These are phyloP conservation scores for Formica selysi DNA, from an alignment of 1,140 invertebrate species.

Conservation along the genomic window DNA sequence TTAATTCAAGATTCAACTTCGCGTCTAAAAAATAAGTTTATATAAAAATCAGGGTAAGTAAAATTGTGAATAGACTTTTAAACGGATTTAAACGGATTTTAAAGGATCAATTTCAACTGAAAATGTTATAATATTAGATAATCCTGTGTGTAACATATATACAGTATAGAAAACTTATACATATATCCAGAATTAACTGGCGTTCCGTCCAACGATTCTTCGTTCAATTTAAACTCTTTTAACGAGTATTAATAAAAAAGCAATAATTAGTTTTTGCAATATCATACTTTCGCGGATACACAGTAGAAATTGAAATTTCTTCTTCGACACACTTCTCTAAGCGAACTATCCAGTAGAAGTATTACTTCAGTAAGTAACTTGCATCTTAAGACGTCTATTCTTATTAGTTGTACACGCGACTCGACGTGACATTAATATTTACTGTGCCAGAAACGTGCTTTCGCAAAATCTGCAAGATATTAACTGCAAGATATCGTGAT, in stretches of 20 bases:
- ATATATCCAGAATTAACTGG: background rate
- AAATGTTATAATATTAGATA: background rate
- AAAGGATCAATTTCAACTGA: background rate
- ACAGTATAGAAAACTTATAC: background rate
- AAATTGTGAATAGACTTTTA: background rate
- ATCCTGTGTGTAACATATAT: background rate
- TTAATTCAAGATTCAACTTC: background rate
- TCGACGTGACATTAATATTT: conserved; percentile 4
- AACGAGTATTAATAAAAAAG: background rate
- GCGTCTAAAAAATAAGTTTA: background rate
- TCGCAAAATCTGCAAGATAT: background rate
- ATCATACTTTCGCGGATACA: background rate
- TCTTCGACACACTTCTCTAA: background rate
- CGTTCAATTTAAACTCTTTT: background rate
- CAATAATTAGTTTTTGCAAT: background rate
- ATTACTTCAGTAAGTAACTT: background rate
- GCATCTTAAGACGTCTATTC: background rate
- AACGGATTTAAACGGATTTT: background rate
- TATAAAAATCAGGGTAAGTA: background rate
- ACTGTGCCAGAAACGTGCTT: too few species aligned
- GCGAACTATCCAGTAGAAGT: too few species aligned
- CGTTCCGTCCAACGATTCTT: background rate
- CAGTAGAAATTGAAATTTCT: background rate
- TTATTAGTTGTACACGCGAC: background rate
- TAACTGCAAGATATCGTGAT: background rate